Base-by-base conservation (phyloP, 1,140 invertebrate species). In the Fopius arisanus region DNA sequence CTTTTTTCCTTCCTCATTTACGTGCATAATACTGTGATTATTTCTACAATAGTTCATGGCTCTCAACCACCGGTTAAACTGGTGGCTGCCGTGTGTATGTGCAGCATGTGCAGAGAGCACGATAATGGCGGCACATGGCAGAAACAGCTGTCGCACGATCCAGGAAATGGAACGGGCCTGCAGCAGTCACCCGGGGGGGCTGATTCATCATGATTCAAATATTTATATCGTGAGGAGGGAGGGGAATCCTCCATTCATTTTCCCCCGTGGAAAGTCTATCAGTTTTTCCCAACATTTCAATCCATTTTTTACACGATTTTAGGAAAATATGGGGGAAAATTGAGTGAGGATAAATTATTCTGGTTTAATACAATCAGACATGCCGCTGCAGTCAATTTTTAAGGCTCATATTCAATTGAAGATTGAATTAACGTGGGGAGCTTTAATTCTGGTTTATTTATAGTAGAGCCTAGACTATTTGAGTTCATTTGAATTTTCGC, bases 101-200 rank as follows among this genome's bases (percentile, higher is more conserved):
- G 43, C 19, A 21, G n/a, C 14, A 51, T 51, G 43, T 51, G n/a
- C 19, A 21, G 43, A 51, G 43, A 51, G 43, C 5, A 12, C 67
- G 67, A 51, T 79, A 79, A 79, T 76, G 73, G 77, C 37, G 51
- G 76, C 75, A 78, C 75, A 79, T 71, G 78, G 70, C 68, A 70
- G 19, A 72, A 75, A 73, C 79, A 80, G 79, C 79, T 80, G 79
- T 73, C 78, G 73, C 48, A 70, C 63, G 74, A 70, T 59, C 43
- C 77, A 79, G 78, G 78, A 80, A 80, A 80, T 79, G 77, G 78
- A 80, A 80, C 54, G 70, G n/a, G 51, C 68, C 72, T 76, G 70
- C 74, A 68, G 73, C 67, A 62, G 69, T 19, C 54, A 33, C 31
- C n/a, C n/a, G 33, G 48, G 29, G 54, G 54, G 54, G 21, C 23